Percentiles rank a stretch among this genome's conserved stretches.
Evolutionary conservation across 2,113 vertebrate species (phyloP).

Genomic region (Dunckerocampus dactyliophorus): DNA sequence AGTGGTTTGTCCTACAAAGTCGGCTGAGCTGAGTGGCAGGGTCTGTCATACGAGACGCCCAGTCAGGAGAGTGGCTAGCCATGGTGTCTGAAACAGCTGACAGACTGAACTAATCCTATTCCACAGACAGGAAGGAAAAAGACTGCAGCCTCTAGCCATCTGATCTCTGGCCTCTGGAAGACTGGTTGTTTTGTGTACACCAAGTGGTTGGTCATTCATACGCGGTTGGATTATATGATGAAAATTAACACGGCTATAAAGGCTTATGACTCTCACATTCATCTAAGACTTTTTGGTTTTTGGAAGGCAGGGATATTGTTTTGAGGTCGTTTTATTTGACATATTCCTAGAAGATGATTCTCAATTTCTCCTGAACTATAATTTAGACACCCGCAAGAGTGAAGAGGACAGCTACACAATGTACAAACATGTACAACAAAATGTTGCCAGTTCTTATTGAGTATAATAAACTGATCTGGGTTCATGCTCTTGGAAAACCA

Average conservation of each 20-base stretch:
- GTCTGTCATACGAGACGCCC: conserved; percentile 11
- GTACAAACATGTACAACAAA: background rate
- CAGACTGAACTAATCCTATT: conserved; percentile 41
- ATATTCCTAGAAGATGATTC: too few relatives aligned
- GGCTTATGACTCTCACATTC: background rate
- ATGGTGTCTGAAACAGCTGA: conserved; percentile 39
- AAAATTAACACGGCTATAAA: background rate
- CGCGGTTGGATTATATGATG: background rate
- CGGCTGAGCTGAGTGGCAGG: conserved; percentile 1
- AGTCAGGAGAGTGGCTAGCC: conserved; percentile 27
- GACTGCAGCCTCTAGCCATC: conserved; percentile 22
- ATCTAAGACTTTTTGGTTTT: background rate
- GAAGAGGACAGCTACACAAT: background rate
- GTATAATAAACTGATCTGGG: background rate
- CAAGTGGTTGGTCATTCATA: conserved; percentile 5
- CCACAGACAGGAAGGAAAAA: conserved; percentile 48
- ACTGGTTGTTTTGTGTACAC: conserved; percentile 16
- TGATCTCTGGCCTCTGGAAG: conserved; percentile 27
- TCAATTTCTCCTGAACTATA: too few relatives aligned
- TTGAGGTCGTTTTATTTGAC: too few relatives aligned
- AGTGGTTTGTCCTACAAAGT: conserved; percentile 11
- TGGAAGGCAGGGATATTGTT: too few relatives aligned
- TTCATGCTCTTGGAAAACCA: background rate
- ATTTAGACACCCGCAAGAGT: too few relatives aligned
- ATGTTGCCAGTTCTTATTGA: background rate